Conservation (phyloP, 2,113 vertebrate species). For the Empidonax traillii region DNA sequence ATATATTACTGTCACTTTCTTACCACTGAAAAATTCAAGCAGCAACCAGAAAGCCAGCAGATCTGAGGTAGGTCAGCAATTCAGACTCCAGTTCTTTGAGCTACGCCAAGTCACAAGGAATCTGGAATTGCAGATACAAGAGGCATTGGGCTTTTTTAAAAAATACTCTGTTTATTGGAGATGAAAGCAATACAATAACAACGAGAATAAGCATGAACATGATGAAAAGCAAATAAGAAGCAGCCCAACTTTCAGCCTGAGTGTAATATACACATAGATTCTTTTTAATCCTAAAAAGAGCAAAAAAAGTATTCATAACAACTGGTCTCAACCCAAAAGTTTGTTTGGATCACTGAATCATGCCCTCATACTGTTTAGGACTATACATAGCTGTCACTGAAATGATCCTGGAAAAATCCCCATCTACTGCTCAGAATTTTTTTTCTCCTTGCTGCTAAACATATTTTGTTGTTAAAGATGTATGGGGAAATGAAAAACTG, state of each 20-base stretch:
- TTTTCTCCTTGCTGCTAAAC: neutral
- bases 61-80: neutral
- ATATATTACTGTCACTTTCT: neutral
- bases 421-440: neutral
- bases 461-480: neutral
- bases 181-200: conserved; percentile 66
- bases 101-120: conserved; percentile 21
- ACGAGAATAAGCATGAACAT: conserved; percentile 40
- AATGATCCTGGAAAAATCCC: conserved; percentile 17
- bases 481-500: neutral
- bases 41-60: neutral
- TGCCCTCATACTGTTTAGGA: neutral
- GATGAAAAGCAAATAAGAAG: conserved; percentile 50
- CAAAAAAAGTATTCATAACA: conserved; percentile 40
- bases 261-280: conserved; percentile 15
- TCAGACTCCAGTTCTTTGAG: neutral
- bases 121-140: conserved; percentile 32
- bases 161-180: conserved; percentile 56
- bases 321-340: conserved; percentile 29
- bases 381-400: neutral
- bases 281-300: conserved; percentile 64
- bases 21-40: neutral
- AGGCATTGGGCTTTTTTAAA: neutral
- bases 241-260: conserved; percentile 21
- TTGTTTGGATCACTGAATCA: conserved; percentile 53